phyloP scores from a whole-genome alignment of 2,888 invertebrate species.

The Cephonodes hylas region DNA sequence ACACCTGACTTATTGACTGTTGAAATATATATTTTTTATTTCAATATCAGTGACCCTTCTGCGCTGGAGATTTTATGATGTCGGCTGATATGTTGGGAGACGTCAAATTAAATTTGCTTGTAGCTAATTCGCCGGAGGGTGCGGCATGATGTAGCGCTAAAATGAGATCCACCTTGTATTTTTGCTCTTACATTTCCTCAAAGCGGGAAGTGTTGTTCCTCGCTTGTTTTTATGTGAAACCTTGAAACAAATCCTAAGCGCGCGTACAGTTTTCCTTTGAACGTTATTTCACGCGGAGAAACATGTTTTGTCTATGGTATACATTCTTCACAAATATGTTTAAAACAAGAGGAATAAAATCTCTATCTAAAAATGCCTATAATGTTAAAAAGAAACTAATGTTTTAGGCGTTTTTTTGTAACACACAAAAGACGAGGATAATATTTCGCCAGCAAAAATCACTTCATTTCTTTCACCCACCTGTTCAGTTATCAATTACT shows the following conservation, averaged over 20 bases:
- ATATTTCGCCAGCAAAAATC: too few species aligned
- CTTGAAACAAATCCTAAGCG: not conserved
- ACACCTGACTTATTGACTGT: too few species aligned
- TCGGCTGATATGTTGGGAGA: constrained; percentile 33
- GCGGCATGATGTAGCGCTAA: constrained; percentile 16
- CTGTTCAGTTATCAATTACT: too few species aligned
- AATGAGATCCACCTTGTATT: not conserved
- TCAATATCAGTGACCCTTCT: not conserved
- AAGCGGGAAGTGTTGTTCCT: not conserved
- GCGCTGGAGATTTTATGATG: constrained; percentile 11
- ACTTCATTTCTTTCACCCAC: too few species aligned
- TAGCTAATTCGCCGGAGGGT: constrained; percentile 27
- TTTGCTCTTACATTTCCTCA: not conserved
- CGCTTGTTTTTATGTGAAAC: constrained; percentile 1
- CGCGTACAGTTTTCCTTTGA: not conserved
- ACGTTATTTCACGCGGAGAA: not conserved
- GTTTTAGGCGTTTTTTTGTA: too few species aligned
- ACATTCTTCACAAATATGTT: too few species aligned
- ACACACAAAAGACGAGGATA: too few species aligned
- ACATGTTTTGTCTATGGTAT: not conserved
- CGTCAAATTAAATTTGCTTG: constrained; percentile 53
- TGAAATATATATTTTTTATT: too few species aligned
- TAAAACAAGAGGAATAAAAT: too few species aligned
- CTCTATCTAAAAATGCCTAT: too few species aligned
- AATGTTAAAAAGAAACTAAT: too few species aligned